Base-by-base conservation (phyloP, 2,888 invertebrate species). In the Leucophora obtusa region DNA sequence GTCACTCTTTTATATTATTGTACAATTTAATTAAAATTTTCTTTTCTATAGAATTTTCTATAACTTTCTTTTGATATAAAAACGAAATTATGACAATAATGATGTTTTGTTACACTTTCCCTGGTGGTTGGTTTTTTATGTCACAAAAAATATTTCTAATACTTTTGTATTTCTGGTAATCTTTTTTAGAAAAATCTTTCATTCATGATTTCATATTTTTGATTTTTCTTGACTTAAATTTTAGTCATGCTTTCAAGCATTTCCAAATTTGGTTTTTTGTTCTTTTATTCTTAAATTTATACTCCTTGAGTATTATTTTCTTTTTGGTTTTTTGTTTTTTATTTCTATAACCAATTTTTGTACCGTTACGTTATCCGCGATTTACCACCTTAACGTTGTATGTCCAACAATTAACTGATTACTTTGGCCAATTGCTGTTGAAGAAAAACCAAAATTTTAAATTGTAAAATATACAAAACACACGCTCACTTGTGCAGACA, bases 331-430 rank as follows among this genome's bases (percentile, higher is more conserved):
- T 33, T 15, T 33, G 15, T 21, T n/a, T 18, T 24, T 62, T 11
- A 14, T 66, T 47, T 47, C n/a, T 21, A 33, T 35, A 11, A 38
- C n/a, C 15, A 62, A 51, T 38, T 62, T 65, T 28, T 28, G 4
- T 14, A 84, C 83, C 85, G 86, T 84, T 84, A 83, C 1, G 6
- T 73, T 80, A 82, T 83, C 83, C 84, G 79, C 82, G 66, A 15
- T 81, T 83, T 82, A 84, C 86, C 86, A 87, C 87, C 87, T 83
- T 75, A 79, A 83, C 85, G 86, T 83, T 83, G 85, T 85, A 83
- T 85, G 86, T 86, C 85, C 88, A 86, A 86, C 86, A 83, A 85
- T 85, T 86, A 86, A 88, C 88, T 88, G 87, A 87, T 85, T 82
- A 83, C 84, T 84, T 83, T 85, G 83, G 83, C 83, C 82, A 85